Evolutionary conservation across 2,113 vertebrate genomes (phyloP), one percentile per base, ranked within the genome.

Genomic region (Gallinago paraguaiae): DNA sequence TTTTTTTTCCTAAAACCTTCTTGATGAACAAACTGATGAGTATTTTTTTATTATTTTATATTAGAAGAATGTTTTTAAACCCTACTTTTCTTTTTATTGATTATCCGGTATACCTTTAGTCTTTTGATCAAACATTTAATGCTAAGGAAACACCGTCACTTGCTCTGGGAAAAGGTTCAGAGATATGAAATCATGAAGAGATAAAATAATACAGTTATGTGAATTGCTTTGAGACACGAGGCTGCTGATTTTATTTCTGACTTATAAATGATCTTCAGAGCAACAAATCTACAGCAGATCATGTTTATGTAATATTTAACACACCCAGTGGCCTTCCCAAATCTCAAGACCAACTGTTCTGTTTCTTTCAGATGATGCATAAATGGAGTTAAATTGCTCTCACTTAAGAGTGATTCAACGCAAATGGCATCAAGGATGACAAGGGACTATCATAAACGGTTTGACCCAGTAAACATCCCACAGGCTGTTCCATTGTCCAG

Each of bases 271-370:
- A 86, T 39, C 41, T 75, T 70, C 64, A 67, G 39, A 93, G 43
- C 6, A 82, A 87, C 92, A 94, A 60, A 57, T n/a, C 43, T 53
- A 88, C 27, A 63, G 68, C 43, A 72, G 61, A 83, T n/a, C 2
- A 9, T 8, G 9, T 76, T 81, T 79, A 91, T 78, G 28, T 17
- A 93, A 88, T 79, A 88, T 81, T 92, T 88, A 95, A 92, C 18
- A 51, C 41, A 92, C 54, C 18, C 76, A 46, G 19, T 14, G 41
- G 39, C 30, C 31, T 87, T 90, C 82, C 57, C 8, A 6, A 68
- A 79, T 94, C 92, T 60, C 39, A 82, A 63, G 87, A 88, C 45
- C 88, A 97, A 83, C 91, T 96, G 80, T 94, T 96, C 82, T 67
- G 65, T 57, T 86, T 71, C 57, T 81, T 96, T 75, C 82, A 65